Percentiles rank a stretch among this genome's conserved stretches.
Evolutionary conservation across 2,888 invertebrate species (phyloP).

Genomic region (Agonopterix heracliana): DNA sequence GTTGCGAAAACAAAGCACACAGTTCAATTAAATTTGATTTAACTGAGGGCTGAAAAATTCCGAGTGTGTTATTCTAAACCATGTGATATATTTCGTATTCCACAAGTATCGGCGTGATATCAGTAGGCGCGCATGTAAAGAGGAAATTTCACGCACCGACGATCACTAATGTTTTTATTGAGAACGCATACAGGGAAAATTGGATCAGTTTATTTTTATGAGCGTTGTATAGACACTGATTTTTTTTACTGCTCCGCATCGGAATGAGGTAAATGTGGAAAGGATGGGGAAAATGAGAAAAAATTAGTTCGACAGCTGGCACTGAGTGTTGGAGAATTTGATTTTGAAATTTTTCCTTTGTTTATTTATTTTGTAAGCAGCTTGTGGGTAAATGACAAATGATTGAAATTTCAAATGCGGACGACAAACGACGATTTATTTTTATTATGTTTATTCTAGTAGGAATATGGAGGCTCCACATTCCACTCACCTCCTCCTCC

Average conservation of each 20-base stretch:
- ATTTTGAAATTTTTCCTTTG: neutral
- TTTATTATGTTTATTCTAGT: too few species aligned
- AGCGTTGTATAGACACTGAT: constrained; percentile 31
- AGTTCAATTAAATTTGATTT: too few species aligned
- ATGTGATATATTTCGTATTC: too few species aligned
- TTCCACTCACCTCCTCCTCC: too few species aligned
- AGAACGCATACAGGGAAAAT: constrained; percentile 35
- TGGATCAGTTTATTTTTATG: constrained; percentile 35
- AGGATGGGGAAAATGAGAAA: constrained; percentile 3
- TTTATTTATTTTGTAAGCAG: too few species aligned
- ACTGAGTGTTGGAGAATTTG: constrained; percentile 5
- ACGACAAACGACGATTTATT: too few species aligned
- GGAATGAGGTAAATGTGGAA: constrained; percentile 18
- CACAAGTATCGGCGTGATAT: neutral
- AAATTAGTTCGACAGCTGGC: constrained; percentile 3
- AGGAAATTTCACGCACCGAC: constrained; percentile 37
- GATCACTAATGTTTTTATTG: constrained; percentile 48
- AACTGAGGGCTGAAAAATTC: too few species aligned
- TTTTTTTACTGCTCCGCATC: constrained; percentile 22
- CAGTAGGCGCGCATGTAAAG: constrained; percentile 29
- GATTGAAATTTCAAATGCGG: too few species aligned
- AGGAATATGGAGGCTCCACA: too few species aligned
- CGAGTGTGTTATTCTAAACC: too few species aligned
- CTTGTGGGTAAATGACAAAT: too few species aligned
- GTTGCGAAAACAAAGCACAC: too few species aligned